A percentile compares a stretch with the other conserved stretches of the same genome.
phyloP scores from a whole-genome alignment of 2,113 vertebrate species.

The Epinephelus cyanopodus region DNA sequence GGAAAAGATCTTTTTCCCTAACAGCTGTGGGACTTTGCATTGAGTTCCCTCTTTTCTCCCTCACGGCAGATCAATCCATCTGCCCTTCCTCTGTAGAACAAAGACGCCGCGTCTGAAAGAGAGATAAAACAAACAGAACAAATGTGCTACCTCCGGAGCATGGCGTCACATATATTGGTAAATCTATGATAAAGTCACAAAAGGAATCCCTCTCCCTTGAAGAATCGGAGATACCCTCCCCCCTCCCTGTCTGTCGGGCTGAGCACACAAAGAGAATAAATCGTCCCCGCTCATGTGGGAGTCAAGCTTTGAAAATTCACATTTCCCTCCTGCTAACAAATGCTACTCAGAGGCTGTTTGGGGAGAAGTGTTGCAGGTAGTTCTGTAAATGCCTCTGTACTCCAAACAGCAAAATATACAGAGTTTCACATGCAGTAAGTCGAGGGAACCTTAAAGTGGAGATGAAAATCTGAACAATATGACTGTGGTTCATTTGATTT shows the following conservation, averaged over 20 bases:
- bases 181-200: slow-evolving; percentile 65
- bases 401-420: not conserved
- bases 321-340: slow-evolving; percentile 30
- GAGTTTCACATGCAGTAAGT: not conserved
- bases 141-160: slow-evolving; percentile 54
- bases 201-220: slow-evolving; percentile 59
- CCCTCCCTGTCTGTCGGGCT: slow-evolving; percentile 11
- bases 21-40: slow-evolving; percentile 54
- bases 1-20: slow-evolving; percentile 34
- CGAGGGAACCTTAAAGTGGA: not conserved
- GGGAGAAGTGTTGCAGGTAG: not conserved
- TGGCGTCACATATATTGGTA: slow-evolving; percentile 49
- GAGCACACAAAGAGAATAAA: slow-evolving; percentile 53
- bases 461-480: no score
- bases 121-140: slow-evolving; percentile 62
- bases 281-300: slow-evolving; percentile 33
- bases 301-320: slow-evolving; percentile 40
- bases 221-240: slow-evolving; percentile 29
- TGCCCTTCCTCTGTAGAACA: slow-evolving; percentile 59
- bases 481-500: no score
- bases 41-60: slow-evolving; percentile 17
- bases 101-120: slow-evolving; percentile 24
- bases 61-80: slow-evolving; percentile 54
- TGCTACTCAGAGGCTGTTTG: slow-evolving; percentile 6
- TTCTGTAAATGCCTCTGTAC: not conserved